Conservation (phyloP, 2,888 invertebrate genomes). For the Tryphoninae sp. region DNA sequence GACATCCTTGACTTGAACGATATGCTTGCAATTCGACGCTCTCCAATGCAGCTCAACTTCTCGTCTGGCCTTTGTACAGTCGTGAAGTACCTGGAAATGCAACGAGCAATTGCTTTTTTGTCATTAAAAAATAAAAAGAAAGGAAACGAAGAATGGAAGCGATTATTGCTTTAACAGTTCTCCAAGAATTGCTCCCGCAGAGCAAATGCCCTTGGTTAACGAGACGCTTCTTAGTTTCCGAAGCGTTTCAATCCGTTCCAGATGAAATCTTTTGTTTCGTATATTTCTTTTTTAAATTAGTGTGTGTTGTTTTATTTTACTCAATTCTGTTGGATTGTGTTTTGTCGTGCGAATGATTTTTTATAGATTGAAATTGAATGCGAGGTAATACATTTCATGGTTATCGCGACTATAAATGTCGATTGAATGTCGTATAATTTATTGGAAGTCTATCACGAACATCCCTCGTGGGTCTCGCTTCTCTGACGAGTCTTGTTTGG, state of each 20-base stretch:
- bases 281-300: not conserved
- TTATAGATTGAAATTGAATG: no score
- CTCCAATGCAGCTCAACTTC: constrained; percentile 98
- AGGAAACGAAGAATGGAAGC: not conserved
- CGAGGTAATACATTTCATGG: no score
- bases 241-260: not conserved
- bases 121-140: constrained; percentile 7
- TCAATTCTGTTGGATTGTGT: not conserved
- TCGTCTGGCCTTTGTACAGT: constrained; percentile 94
- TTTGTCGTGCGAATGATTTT: no score
- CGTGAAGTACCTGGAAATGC: constrained; percentile 88
- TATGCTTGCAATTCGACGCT: constrained; percentile 94
- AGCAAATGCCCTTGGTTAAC: no score
- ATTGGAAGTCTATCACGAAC: no score
- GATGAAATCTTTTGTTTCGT: not conserved
- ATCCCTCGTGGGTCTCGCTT: no score
- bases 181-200: not conserved
- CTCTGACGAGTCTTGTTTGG: no score
- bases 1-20: constrained; percentile 95
- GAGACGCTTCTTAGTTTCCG: no score
- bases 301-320: not conserved
- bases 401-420: no score
- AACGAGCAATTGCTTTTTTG: constrained; percentile 10
- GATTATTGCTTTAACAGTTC: not conserved
- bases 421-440: no score